These are phyloP conservation scores for Yponomeuta evonymella DNA, from an alignment of 2,888 invertebrate genomes.

Conservation along the genomic window DNA sequence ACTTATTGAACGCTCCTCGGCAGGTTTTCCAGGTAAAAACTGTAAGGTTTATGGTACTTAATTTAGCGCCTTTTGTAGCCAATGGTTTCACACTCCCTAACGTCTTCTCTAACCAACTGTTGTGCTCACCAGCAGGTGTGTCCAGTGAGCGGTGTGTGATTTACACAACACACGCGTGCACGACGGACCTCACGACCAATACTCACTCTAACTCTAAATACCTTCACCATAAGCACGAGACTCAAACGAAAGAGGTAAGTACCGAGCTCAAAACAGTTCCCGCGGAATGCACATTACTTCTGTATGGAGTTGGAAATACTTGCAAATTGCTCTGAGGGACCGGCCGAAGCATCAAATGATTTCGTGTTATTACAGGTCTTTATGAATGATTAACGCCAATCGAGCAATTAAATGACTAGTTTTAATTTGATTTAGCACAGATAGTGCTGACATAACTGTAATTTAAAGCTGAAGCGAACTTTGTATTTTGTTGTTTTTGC, in stretches of 20 bases:
- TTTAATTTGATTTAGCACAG: background rate
- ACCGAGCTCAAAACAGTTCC: background rate
- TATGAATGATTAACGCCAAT: background rate
- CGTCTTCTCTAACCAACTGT: background rate
- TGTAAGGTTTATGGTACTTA: too few relatives aligned
- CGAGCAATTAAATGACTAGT: background rate
- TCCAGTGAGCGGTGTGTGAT: background rate
- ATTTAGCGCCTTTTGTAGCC: too few relatives aligned
- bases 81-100: background rate
- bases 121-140: background rate
- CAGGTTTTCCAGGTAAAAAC: too few relatives aligned
- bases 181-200: background rate
- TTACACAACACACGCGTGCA: background rate
- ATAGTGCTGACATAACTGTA: background rate
- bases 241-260: too few relatives aligned
- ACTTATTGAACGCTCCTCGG: too few relatives aligned
- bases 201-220: background rate
- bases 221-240: too few relatives aligned
- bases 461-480: too few relatives aligned
- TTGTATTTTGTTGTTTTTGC: too few relatives aligned
- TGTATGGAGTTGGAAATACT: background rate
- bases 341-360: background rate
- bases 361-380: background rate
- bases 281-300: background rate
- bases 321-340: background rate